phyloP scores from a whole-genome alignment of 2,113 vertebrate genomes.

The Mohoua ochrocephala region DNA sequence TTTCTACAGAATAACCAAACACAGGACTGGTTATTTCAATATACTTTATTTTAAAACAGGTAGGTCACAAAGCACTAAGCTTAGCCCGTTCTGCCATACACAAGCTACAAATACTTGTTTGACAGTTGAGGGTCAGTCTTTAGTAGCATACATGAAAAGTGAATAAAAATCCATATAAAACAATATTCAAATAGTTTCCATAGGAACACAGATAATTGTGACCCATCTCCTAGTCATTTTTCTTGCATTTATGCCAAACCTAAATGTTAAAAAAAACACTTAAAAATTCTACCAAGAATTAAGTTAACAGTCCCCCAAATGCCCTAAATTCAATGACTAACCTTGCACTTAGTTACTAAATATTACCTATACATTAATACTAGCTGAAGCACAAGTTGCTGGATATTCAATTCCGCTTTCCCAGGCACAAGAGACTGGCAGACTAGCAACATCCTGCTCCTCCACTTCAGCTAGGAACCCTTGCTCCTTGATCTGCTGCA shows the following conservation, averaged over 20 bases:
- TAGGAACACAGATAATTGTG: slow-evolving; percentile 94
- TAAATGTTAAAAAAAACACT: slow-evolving; percentile 58
- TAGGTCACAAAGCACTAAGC: slow-evolving; percentile 69
- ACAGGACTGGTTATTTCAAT: slow-evolving; percentile 61
- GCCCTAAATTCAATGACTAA: slow-evolving; percentile 59
- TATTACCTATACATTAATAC: slow-evolving; percentile 77
- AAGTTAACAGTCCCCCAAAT: slow-evolving; percentile 75
- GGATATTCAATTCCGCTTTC: slow-evolving; percentile 85
- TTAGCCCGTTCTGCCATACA: slow-evolving; percentile 56
- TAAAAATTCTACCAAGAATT: slow-evolving; percentile 71
- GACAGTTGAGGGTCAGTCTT: slow-evolving; percentile 64
- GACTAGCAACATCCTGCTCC: slow-evolving; percentile 68
- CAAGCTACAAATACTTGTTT: slow-evolving; percentile 83
- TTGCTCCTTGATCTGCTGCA: slow-evolving; percentile 81
- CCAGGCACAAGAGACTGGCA: slow-evolving; percentile 83
- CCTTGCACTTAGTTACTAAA: slow-evolving; percentile 48
- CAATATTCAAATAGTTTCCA: slow-evolving; percentile 93
- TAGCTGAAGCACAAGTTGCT: slow-evolving; percentile 77
- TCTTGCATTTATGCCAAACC: slow-evolving; percentile 66
- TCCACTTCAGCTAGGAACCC: slow-evolving; percentile 73
- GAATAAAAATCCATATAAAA: slow-evolving; percentile 84
- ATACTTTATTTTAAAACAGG: slow-evolving; percentile 78
- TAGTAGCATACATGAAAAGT: slow-evolving; percentile 73
- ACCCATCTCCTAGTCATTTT: slow-evolving; percentile 83
- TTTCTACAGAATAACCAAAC: not conserved